A percentile compares a stretch with the other conserved stretches of the same genome.
These are phyloP conservation scores for Sebastolobus alascanus DNA, from an alignment of 2,797 vertebrate genomes.

Conservation along the genomic window DNA sequence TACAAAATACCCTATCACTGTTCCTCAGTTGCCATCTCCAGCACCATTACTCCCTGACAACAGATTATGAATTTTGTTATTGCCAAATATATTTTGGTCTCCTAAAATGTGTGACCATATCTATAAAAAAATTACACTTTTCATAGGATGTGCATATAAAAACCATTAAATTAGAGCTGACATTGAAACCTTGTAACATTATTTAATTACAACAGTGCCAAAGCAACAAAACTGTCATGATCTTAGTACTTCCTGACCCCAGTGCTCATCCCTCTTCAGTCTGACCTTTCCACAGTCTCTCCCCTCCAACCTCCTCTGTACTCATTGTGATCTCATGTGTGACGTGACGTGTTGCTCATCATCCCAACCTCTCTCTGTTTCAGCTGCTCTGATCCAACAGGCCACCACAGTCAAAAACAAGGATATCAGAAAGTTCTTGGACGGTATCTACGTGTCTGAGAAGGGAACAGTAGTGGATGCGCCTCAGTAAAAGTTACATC, in stretches of 20 bases:
- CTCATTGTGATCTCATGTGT: slow-evolving; percentile 42
- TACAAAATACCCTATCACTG: background rate
- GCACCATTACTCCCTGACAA: background rate
- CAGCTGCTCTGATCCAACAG: slow-evolving; percentile 99
- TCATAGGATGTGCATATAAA: background rate
- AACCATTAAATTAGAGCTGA: background rate
- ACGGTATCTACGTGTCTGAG: slow-evolving; percentile 98
- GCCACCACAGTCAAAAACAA: slow-evolving; percentile 99
- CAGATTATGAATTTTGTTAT: background rate
- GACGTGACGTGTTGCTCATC: slow-evolving; percentile 55
- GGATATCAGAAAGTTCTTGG: slow-evolving; percentile 99
- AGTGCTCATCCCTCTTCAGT: background rate
- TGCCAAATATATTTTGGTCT: background rate
- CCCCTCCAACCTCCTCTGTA: background rate
- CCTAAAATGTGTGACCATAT: background rate
- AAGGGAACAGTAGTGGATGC: slow-evolving; percentile 93
- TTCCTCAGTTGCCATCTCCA: background rate
- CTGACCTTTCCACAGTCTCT: background rate
- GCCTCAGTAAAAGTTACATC: slow-evolving; percentile 85
- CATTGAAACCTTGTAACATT: background rate
- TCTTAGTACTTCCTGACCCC: background rate
- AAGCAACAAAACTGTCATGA: background rate
- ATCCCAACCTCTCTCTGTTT: slow-evolving; percentile 70
- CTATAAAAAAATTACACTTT: background rate
- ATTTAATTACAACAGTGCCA: background rate